Conservation (phyloP, 2,888 invertebrate genomes). For the Drosophila colorata region DNA sequence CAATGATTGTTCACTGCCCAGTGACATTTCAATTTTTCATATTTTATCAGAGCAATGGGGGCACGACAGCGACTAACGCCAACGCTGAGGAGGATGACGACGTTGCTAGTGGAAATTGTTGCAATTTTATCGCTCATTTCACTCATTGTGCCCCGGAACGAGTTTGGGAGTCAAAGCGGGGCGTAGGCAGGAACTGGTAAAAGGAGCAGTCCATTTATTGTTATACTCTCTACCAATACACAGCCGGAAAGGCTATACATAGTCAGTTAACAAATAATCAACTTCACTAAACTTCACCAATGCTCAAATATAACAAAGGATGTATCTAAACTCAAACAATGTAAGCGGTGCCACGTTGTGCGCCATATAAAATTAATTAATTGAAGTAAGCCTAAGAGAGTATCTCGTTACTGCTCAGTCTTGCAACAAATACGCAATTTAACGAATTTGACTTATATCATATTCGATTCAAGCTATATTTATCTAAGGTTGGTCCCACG, state of each 20-base stretch:
- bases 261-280: no score
- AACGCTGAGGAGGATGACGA: constrained; percentile 17
- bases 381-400: no score
- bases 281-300: no score
- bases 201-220: constrained; percentile 35
- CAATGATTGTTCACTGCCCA: constrained; percentile 65
- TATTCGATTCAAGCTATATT: no score
- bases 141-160: constrained; percentile 53
- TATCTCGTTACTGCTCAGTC: no score
- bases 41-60: constrained; percentile 60
- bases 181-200: constrained; percentile 21
- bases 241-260: neutral
- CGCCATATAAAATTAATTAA: neutral
- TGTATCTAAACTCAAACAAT: neutral
- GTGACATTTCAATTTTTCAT: constrained; percentile 74
- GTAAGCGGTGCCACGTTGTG: neutral
- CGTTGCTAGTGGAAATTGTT: constrained; percentile 68
- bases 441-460: no score
- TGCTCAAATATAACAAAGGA: no score
- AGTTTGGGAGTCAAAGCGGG: constrained; percentile 21
- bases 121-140: constrained; percentile 82
- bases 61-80: constrained; percentile 31
- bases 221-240: constrained; percentile 13
- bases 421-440: no score
- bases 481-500: no score